Evolutionary conservation across 2,797 vertebrate genomes (phyloP), one percentile per base, ranked within the genome.

Genomic region (Lithobates sylvaticus): DNA sequence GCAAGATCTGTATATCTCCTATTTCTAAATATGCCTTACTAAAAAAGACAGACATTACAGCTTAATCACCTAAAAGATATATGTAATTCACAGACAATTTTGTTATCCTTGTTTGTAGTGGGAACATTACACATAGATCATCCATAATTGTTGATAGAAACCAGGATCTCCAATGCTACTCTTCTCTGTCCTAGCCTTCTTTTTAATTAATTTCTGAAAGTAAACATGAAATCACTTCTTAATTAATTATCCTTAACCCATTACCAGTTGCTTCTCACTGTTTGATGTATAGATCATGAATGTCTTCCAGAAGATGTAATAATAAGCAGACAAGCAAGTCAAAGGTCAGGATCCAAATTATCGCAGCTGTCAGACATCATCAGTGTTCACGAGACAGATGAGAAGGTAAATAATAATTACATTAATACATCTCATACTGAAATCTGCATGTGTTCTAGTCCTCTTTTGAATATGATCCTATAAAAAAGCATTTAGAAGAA

Each of bases 371-470:
- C 68, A 39, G 88, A 88, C 16, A 3, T 0, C 61, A 1, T 26
- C 84, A 54, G 71, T 18, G 67, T 21, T 70, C 78, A 70, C 26
- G 87, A 42, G 77, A 86, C 39, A 78, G 76, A 81, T 42, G 69
- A 75, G 29, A 89, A 91, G 93, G 92, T 92, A 58, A 29, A 84
- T 72, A 84, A 21, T 8, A 0, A 72, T 71, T 65, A 9, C 75
- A 2, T 76, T 84, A 79, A 42, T 39, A 78, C 13, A 23, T 68
- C 79, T 81, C 47, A 3, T 61, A 71, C n/a, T 58, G 50, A 72
- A 72, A 58, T 73, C 69, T 27, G 69, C 70, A 54, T 81, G 69
- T 76, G 67, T 70, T 58, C 44, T 77, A 34, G 42, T 70, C 42
- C 18, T 79, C 26, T 32, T 32, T 58, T 58, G 3, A 26, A 81